Base-by-base conservation (phyloP, 2,888 invertebrate species). In the Cataglyphis albicans region DNA sequence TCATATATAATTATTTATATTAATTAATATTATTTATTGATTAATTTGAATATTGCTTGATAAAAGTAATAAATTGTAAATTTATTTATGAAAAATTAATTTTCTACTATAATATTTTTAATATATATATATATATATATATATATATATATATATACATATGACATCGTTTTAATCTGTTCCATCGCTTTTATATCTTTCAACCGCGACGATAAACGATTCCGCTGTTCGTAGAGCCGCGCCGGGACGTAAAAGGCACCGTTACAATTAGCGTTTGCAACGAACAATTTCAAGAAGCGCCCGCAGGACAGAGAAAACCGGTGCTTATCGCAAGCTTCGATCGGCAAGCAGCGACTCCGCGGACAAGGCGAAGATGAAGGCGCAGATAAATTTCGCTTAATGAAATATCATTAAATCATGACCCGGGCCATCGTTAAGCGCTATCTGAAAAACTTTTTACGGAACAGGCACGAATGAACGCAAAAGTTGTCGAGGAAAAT, bases 261-360 rank as follows among this genome's bases (percentile, higher is more conserved):
- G 82, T 80, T 82, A 82, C 82, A 82, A 82, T 82, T 82, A 82
- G 63, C 75, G 67, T 59, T 61, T 52, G 78, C 68, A 78, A 68
- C 64, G 80, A 78, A 68, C 82, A 80, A 82, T 82, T 82, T 82
- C 80, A 68, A 52, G 67, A 82, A 67, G 38, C 52, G 59, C 82
- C 80, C 68, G 68, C 80, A 57, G 80, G 67, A 80, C 82, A 25
- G 48, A 81, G 35, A 32, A 21, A 32, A 21, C 59, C 73, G 57
- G 72, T n/a, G 55, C 73, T 59, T 80, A 80, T 80, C 78, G 78
- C 59, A 59, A 59, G 59, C 73, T 72, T 25, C 59, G 73, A 80
- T 80, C 78, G 59, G 44, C 72, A 35, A 44, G 44, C 72, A 35
- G 59, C 78, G 78, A 44, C 32, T 59, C 41, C 44, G 73, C 59